phyloP scores from a whole-genome alignment of 2,113 vertebrate genomes.

The Procavia capensis region DNA sequence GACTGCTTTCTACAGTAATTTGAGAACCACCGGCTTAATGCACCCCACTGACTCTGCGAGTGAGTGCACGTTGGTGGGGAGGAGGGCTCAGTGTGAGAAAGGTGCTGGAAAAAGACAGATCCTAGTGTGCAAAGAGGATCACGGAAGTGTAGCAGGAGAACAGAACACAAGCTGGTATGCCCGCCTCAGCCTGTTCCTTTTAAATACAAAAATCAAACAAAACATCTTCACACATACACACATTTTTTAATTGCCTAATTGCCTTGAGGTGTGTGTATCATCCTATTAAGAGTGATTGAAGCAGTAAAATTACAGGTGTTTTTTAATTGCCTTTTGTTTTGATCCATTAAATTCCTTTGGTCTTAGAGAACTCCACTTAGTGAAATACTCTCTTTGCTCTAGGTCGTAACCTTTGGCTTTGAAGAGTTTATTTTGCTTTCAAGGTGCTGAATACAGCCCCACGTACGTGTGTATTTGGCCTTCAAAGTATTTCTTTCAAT shows the following conservation, averaged over 20 bases:
- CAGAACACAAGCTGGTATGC: accelerated
- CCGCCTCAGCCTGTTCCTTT: neutral
- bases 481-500: slow-evolving; percentile 34
- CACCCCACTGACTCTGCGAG: neutral
- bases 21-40: neutral
- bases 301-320: neutral
- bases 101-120: neutral
- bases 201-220: neutral
- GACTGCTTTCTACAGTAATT: neutral
- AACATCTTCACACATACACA: neutral
- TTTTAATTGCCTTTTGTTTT: slow-evolving; percentile 55
- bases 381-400: slow-evolving; percentile 51
- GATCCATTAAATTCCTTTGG: neutral
- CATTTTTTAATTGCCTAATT: neutral
- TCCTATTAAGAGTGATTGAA: neutral
- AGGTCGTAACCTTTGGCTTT: slow-evolving; percentile 47
- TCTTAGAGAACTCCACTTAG: neutral
- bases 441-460: neutral
- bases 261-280: neutral
- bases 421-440: slow-evolving; percentile 50
- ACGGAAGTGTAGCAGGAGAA: neutral
- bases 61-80: neutral
- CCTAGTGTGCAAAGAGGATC: neutral
- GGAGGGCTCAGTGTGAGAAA: neutral
- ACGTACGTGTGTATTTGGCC: neutral